These are phyloP conservation scores for Ctenodactylus gundi DNA, from an alignment of 2,113 vertebrate genomes.

Conservation along the genomic window DNA sequence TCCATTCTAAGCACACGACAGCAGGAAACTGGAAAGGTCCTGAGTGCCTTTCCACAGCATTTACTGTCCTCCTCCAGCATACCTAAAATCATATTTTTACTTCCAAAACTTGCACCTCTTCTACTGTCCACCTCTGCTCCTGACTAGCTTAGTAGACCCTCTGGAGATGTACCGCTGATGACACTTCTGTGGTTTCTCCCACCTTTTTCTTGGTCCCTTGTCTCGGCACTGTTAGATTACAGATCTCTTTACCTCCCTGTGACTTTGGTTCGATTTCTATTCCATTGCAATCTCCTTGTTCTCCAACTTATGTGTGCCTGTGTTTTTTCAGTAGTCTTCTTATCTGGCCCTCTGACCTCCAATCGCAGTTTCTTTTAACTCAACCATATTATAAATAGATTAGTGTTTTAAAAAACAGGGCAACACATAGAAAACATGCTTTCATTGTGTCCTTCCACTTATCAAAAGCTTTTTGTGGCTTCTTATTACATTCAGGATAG, in stretches of 20 bases:
- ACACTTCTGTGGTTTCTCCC: neutral
- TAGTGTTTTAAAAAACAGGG: constrained; percentile 24
- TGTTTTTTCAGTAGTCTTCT: neutral
- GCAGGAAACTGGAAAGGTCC: neutral
- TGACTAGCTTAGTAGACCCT: neutral
- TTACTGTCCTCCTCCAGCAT: neutral
- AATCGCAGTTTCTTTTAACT: constrained; percentile 10
- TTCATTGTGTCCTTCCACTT: neutral
- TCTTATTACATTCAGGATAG: neutral
- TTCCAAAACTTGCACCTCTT: neutral
- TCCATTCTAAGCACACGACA: neutral
- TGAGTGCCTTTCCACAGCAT: neutral
- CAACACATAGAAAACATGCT: neutral
- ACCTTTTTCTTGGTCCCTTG: neutral
- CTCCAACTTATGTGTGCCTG: neutral
- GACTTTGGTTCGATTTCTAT: neutral
- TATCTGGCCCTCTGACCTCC: neutral
- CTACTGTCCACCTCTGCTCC: neutral
- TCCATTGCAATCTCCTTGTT: neutral
- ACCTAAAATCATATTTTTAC: neutral
- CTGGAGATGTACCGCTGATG: neutral
- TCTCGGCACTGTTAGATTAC: neutral
- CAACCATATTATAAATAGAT: neutral
- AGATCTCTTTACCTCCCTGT: neutral
- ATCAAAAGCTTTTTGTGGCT: constrained; percentile 29